Evolutionary conservation across 2,888 invertebrate species (phyloP).

Genomic region (Tenthredo livida): DNA sequence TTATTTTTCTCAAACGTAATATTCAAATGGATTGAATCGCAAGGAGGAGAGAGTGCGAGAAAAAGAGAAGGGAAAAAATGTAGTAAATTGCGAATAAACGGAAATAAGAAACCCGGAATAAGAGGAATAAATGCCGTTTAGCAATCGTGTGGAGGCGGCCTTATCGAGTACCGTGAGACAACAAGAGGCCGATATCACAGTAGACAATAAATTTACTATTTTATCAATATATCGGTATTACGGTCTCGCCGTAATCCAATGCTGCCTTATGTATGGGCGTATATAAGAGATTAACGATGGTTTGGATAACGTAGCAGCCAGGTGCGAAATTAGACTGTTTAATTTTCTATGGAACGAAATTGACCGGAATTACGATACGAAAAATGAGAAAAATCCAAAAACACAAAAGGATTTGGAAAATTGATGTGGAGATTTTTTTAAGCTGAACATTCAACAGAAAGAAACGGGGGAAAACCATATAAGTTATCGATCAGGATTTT

Average conservation of each 20-base stretch:
- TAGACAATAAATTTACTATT: conserved; percentile 28
- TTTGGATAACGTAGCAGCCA: neutral
- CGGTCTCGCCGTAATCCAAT: conserved; percentile 9
- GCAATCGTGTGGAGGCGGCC: neutral
- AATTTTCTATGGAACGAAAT: neutral
- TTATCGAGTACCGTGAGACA: neutral
- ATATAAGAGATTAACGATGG: conserved; percentile 21
- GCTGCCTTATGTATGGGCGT: neutral
- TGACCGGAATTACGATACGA: neutral
- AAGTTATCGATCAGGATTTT: too few species aligned
- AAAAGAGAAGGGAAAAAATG: neutral
- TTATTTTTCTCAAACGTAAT: neutral
- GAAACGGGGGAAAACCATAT: too few species aligned
- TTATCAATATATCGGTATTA: conserved; percentile 22
- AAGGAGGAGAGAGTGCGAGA: too few species aligned
- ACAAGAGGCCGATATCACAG: conserved; percentile 11
- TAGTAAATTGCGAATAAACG: neutral
- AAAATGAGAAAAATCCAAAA: neutral
- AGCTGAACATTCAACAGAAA: too few species aligned
- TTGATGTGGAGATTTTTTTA: neutral
- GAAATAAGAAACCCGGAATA: neutral
- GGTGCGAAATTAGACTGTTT: conserved; percentile 19
- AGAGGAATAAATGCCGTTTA: neutral
- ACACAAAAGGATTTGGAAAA: neutral
- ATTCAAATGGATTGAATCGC: too few species aligned